phyloP scores from a whole-genome alignment of 2,113 vertebrate species.

The Leptobrachium ailaonicum region DNA sequence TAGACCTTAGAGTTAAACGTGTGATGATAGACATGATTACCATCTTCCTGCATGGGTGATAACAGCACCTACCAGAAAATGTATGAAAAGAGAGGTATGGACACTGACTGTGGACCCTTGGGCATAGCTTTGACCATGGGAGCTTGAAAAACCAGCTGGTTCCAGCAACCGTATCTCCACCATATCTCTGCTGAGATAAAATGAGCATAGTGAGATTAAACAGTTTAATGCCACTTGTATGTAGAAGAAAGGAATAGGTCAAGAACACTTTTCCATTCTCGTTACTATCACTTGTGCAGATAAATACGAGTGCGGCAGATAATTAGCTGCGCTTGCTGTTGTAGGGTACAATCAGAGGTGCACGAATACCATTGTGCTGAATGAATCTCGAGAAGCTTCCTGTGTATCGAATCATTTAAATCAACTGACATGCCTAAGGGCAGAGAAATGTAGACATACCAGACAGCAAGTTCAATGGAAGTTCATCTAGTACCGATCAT shows the following conservation, averaged over 20 bases:
- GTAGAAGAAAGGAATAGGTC: conserved; percentile 17
- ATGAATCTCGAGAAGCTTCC: conserved; percentile 53
- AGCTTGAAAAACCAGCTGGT: too few relatives aligned
- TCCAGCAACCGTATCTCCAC: too few relatives aligned
- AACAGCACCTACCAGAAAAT: too few relatives aligned
- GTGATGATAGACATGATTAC: too few relatives aligned
- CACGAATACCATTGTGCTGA: conserved; percentile 52
- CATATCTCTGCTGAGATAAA: too few relatives aligned
- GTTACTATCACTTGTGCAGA: not conserved
- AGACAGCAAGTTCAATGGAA: conserved; percentile 63
- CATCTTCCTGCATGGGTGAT: too few relatives aligned
- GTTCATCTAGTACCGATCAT: conserved; percentile 61
- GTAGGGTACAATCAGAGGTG: conserved; percentile 56
- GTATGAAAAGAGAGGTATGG: too few relatives aligned
- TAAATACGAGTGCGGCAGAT: conserved; percentile 53
- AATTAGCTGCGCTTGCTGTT: conserved; percentile 56
- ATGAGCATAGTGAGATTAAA: conserved; percentile 10
- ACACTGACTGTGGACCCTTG: too few relatives aligned
- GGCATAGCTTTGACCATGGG: too few relatives aligned
- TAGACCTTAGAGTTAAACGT: too few relatives aligned
- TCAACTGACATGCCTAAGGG: conserved; percentile 66
- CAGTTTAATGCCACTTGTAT: conserved; percentile 11
- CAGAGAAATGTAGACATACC: conserved; percentile 63
- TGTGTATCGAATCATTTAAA: conserved; percentile 63
- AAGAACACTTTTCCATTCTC: too few relatives aligned